Evolutionary conservation across 2,888 invertebrate species (phyloP), one percentile per base, ranked within the genome.

Genomic region (Drosophila ustulata): DNA sequence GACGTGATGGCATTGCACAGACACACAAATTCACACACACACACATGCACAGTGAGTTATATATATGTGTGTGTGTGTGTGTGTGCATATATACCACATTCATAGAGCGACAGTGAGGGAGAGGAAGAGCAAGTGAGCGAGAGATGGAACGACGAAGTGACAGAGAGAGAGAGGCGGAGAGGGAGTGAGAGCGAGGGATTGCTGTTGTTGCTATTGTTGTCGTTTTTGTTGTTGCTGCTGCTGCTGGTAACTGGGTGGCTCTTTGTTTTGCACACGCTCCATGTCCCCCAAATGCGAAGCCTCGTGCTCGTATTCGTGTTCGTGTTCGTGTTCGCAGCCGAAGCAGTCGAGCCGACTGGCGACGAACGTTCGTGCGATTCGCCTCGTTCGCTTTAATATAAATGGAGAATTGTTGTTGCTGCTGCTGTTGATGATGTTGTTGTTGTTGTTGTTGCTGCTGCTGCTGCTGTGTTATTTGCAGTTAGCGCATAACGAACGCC

Each of bases 1-100:
- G 81, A 81, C 85, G 87, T 89, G 88, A 82, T 82, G 84, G 81
- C 81, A 89, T 79, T 89, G 82, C 87, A 83, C 81, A 76, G 50
- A 71, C 56, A 67, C 67, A 71, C 71, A 67, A 23, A 68, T 26
- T 66, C 30, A 55, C 46, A 52, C 39, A 56, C 18, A 18, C 18
- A 18, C 3, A 63, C 26, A 37, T 8, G 45, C 23, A 34, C 32
- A 52, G 13, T 26, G 9, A 50, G 23, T 57, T 46, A 61, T 28
- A 50, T 39, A 51, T 55, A 49, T 66, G 39, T 41, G 18, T 18
- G 6, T 18, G 13, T 41, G 39, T 39, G 39, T 13, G n/a, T 39
- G 37, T 52, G 30, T 56, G 52, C 46, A 28, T 69, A 34, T 71
- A 39, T 66, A 52, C 64, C 45, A 56, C 55, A 34, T 56, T 46